Evolutionary conservation across 2,113 vertebrate genomes (phyloP).

Genomic region (Octodon degus): DNA sequence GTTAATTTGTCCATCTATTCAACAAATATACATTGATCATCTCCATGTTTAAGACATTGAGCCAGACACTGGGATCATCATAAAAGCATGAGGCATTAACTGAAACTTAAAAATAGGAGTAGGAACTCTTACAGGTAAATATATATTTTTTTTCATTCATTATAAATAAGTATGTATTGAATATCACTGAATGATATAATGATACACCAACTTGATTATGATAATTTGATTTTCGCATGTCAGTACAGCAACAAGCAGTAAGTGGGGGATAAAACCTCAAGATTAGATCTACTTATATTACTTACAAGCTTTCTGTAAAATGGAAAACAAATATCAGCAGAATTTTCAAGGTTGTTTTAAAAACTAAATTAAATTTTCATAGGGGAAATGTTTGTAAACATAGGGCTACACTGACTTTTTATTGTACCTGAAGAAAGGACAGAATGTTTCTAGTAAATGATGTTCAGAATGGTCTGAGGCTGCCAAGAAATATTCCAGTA

Average conservation of each 20-base stretch:
- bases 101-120: slow-evolving; percentile 35
- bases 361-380: not conserved
- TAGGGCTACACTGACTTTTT: not conserved
- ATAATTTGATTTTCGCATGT: not conserved
- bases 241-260: not conserved
- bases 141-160: not conserved
- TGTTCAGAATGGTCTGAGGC: not conserved
- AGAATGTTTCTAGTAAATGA: not conserved
- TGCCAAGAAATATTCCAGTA: not conserved
- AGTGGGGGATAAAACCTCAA: not conserved
- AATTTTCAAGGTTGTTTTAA: not conserved
- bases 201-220: not conserved
- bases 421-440: not conserved
- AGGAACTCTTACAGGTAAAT: not conserved
- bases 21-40: slow-evolving; percentile 52
- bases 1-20: slow-evolving; percentile 74
- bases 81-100: slow-evolving; percentile 60
- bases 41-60: slow-evolving; percentile 26
- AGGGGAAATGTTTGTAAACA: not conserved
- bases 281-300: not conserved
- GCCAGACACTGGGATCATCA: not conserved
- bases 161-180: slow-evolving; percentile 4
- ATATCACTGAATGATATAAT: not conserved
- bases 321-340: not conserved
- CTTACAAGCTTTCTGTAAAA: not conserved